These are phyloP conservation scores for Cremastobaeus sp. DNA, from an alignment of 2,888 invertebrate species.

Conservation along the genomic window DNA sequence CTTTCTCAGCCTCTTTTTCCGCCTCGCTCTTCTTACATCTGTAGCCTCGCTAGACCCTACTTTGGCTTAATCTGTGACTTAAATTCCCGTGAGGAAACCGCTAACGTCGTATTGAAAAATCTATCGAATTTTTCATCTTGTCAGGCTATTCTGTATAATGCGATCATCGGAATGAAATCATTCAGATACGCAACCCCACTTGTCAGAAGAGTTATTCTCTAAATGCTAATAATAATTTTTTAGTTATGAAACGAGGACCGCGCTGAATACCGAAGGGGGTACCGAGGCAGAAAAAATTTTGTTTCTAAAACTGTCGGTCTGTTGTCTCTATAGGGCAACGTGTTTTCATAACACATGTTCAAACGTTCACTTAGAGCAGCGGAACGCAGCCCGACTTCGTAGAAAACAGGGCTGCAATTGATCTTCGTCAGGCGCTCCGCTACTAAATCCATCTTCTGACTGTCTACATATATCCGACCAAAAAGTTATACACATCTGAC, in stretches of 20 bases:
- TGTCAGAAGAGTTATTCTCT: constrained; percentile 17
- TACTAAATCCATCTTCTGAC: constrained; percentile 47
- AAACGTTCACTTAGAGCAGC: constrained; percentile 28
- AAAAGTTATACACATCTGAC: constrained; percentile 50
- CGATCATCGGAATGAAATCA: constrained; percentile 37
- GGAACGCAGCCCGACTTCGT: constrained; percentile 43
- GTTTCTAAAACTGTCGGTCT: constrained; percentile 28
- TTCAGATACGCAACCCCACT: constrained; percentile 45
- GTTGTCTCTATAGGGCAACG: constrained; percentile 33
- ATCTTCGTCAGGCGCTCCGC: constrained; percentile 55
- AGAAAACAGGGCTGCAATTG: constrained; percentile 57
- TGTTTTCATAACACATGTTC: constrained; percentile 48
- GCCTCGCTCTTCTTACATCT: constrained; percentile 59
- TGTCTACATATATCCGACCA: constrained; percentile 32
- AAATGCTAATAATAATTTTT: constrained; percentile 32
- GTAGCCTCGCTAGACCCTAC: constrained; percentile 58
- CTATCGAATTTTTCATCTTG: constrained; percentile 60
- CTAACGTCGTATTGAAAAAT: constrained; percentile 60
- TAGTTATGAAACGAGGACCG: constrained; percentile 25
- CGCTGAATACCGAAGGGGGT: constrained; percentile 11
- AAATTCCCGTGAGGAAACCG: constrained; percentile 61
- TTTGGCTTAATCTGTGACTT: constrained; percentile 58
- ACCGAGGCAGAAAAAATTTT: constrained; percentile 19
- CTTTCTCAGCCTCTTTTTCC: constrained; percentile 62
- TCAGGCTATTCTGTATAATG: constrained; percentile 52